Evolutionary conservation across 2,888 invertebrate species (phyloP).

Genomic region (Portevinia maculata): DNA sequence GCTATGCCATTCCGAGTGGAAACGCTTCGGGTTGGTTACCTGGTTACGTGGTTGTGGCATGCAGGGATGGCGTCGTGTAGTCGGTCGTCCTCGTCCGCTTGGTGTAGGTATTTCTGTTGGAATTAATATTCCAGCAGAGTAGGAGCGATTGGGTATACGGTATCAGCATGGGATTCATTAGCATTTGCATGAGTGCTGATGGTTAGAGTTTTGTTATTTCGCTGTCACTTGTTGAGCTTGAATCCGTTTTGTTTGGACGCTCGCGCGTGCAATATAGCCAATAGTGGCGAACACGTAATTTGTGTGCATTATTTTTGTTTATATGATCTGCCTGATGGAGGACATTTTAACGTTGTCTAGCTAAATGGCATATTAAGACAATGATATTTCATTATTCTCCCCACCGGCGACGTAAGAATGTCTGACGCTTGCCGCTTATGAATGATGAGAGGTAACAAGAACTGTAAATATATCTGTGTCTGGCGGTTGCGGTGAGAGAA

Average conservation of each 20-base stretch:
- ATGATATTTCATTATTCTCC: not conserved
- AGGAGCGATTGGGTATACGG: constrained; percentile 3
- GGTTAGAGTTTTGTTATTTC: constrained; percentile 37
- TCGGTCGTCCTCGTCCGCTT: constrained; percentile 23
- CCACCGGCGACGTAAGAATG: constrained; percentile 5
- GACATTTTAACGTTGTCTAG: constrained; percentile 39
- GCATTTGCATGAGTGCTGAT: constrained; percentile 41
- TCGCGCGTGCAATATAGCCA: constrained; percentile 24
- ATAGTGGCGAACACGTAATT: constrained; percentile 13
- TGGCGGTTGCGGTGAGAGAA: too few relatives aligned
- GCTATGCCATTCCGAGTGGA: constrained; percentile 58
- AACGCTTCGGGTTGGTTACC: constrained; percentile 50
- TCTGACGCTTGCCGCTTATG: constrained; percentile 55
- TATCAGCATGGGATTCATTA: constrained; percentile 50
- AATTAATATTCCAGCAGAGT: constrained; percentile 63
- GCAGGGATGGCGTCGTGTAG: constrained; percentile 26
- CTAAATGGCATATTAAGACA: constrained; percentile 12
- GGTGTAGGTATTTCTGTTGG: constrained; percentile 4
- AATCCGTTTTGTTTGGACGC: constrained; percentile 43
- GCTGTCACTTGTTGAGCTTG: constrained; percentile 61
- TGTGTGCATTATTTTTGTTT: not conserved
- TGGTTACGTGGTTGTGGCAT: constrained; percentile 37
- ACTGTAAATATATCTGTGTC: not conserved
- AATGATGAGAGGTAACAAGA: not conserved
- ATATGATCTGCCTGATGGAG: constrained; percentile 28